Conservation (phyloP, 35 echinoderm and acorn worm species). For the Stichopus chloronotus region DNA sequence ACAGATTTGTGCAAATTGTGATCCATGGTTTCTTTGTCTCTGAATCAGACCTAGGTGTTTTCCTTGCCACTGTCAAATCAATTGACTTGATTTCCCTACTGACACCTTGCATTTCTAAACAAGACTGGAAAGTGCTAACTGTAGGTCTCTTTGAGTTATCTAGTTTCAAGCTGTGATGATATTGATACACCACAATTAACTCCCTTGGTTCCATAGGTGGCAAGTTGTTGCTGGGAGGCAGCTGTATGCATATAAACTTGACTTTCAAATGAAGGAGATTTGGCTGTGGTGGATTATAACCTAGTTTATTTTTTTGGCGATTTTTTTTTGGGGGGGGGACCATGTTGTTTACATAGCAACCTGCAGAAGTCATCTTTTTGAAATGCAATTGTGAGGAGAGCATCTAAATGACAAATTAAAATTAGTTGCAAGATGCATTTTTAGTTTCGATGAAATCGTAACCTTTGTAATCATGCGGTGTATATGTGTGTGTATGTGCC, state of each 20-base stretch:
- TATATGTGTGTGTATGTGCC: too few species aligned
- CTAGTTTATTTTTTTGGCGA: background rate
- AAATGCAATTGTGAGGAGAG: too few species aligned
- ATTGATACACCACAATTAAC: slow-evolving; percentile 38
- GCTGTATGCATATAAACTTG: background rate
- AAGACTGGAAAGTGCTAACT: background rate
- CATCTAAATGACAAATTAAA: too few species aligned
- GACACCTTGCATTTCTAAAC: background rate
- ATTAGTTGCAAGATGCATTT: too few species aligned
- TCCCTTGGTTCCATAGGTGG: slow-evolving; percentile 45
- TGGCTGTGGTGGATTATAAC: background rate
- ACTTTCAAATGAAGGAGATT: slow-evolving; percentile 21
- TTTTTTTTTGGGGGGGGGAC: too few species aligned
- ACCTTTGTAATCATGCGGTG: too few species aligned
- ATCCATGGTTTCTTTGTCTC: background rate
- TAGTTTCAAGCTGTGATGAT: slow-evolving; percentile 51
- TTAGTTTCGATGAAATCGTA: too few species aligned
- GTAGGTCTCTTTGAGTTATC: slow-evolving; percentile 40
- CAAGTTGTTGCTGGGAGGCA: slow-evolving; percentile 27
- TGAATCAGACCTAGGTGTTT: slow-evolving; percentile 18
- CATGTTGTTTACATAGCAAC: too few species aligned
- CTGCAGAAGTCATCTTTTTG: too few species aligned
- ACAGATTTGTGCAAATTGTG: too few species aligned
- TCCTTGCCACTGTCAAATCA: slow-evolving; percentile 1
- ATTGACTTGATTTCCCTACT: slow-evolving; percentile 47